phyloP scores from a whole-genome alignment of 2,797 vertebrate genomes.

The Myotis findleyi region DNA sequence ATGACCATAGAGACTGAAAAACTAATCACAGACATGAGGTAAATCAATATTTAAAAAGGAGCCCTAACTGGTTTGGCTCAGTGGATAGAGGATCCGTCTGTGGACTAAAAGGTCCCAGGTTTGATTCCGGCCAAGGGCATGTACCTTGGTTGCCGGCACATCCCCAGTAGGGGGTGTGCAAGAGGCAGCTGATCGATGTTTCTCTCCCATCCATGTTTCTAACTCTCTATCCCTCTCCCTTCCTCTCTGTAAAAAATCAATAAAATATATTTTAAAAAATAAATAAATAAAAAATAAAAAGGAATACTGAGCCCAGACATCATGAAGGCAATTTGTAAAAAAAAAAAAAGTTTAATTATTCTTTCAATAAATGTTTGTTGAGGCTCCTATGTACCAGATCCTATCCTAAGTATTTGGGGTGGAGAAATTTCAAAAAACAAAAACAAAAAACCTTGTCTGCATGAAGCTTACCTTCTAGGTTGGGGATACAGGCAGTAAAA shows the following conservation, averaged over 20 bases:
- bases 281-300: neutral
- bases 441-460: neutral
- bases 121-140: too few species aligned
- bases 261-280: too few species aligned
- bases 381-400: neutral
- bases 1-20: neutral
- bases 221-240: too few species aligned
- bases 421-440: neutral
- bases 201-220: too few species aligned
- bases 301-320: neutral
- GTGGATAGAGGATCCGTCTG: too few species aligned
- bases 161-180: too few species aligned
- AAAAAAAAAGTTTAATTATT: neutral
- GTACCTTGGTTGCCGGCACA: too few species aligned
- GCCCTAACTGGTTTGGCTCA: too few species aligned
- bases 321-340: neutral
- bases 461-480: neutral
- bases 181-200: too few species aligned
- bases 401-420: neutral
- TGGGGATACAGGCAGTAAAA: neutral
- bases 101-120: too few species aligned
- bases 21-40: neutral
- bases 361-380: neutral
- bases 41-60: neutral
- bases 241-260: too few species aligned